A percentile compares a stretch with the other conserved stretches of the same genome.
Evolutionary conservation across 2,797 vertebrate species (phyloP).

Genomic region (Tarsius wallacei): DNA sequence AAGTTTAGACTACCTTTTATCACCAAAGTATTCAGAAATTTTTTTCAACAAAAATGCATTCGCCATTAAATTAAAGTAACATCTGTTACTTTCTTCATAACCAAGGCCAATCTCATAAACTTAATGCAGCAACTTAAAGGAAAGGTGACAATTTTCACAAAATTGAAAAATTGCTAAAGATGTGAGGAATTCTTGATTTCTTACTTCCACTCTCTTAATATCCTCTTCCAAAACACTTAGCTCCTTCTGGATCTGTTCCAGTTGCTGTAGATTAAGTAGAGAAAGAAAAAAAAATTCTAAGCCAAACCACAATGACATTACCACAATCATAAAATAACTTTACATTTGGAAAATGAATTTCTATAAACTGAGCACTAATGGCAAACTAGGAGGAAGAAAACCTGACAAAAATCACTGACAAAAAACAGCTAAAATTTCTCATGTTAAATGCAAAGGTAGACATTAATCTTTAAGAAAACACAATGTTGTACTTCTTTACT

Average conservation of each 20-base stretch:
- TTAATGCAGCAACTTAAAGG: conserved; percentile 82
- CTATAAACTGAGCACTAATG: conserved; percentile 25
- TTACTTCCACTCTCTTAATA: conserved; percentile 99
- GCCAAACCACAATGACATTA: conserved; percentile 84
- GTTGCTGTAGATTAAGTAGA: conserved; percentile 93
- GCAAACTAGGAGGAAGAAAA: background rate
- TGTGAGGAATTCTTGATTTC: conserved; percentile 83
- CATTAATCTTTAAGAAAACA: conserved; percentile 29
- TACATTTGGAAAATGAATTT: conserved; percentile 37
- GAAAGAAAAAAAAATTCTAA: conserved; percentile 82
- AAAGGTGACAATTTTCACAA: conserved; percentile 82
- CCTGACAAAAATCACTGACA: background rate
- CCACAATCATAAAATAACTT: conserved; percentile 69
- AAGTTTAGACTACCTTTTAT: conserved; percentile 70
- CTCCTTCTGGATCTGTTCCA: conserved; percentile 99
- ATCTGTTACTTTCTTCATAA: conserved; percentile 68
- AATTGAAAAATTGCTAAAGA: conserved; percentile 85
- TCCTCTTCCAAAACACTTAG: conserved; percentile 98
- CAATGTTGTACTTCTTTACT: background rate
- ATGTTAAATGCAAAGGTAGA: conserved; percentile 41
- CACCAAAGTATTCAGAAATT: background rate
- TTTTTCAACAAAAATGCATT: conserved; percentile 49
- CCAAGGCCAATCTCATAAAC: conserved; percentile 69
- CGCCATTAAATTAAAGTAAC: conserved; percentile 64
- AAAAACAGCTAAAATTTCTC: background rate